These are phyloP conservation scores for Agriopis aurantiaria DNA, from an alignment of 2,888 invertebrate species.

Conservation along the genomic window DNA sequence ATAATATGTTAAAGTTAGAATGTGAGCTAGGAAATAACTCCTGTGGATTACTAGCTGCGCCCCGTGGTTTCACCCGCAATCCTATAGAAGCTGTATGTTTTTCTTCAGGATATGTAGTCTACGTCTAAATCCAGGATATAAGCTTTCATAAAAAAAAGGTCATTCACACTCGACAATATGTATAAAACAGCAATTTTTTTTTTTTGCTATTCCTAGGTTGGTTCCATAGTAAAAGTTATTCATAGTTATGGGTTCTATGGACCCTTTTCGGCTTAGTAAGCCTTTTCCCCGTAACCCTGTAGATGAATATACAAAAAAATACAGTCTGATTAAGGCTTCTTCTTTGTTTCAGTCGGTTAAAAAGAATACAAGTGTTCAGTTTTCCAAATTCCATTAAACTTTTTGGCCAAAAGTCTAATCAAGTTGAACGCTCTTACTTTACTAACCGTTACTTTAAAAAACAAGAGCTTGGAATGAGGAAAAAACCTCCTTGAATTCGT, in stretches of 20 bases:
- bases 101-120: too few relatives aligned
- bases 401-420: constrained; percentile 1
- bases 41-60: not conserved
- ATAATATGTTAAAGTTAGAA: not conserved
- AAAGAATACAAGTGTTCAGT: not conserved
- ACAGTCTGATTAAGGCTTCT: not conserved
- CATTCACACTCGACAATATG: too few relatives aligned
- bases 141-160: too few relatives aligned
- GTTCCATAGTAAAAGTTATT: too few relatives aligned
- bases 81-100: too few relatives aligned
- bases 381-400: not conserved
- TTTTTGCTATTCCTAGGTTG: too few relatives aligned
- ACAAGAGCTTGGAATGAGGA: constrained; percentile 2
- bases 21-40: not conserved
- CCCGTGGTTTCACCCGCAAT: too few relatives aligned
- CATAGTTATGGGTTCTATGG: too few relatives aligned
- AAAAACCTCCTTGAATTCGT: constrained; percentile 5
- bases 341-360: not conserved
- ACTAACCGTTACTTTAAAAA: constrained; percentile 1
- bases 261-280: too few relatives aligned
- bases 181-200: too few relatives aligned
- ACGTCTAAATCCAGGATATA: too few relatives aligned
- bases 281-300: too few relatives aligned
- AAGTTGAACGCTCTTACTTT: constrained; percentile 4
- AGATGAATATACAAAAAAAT: not conserved